Evolutionary conservation across 2,113 vertebrate genomes (phyloP).

Genomic region (Nothobranchius furzeri): DNA sequence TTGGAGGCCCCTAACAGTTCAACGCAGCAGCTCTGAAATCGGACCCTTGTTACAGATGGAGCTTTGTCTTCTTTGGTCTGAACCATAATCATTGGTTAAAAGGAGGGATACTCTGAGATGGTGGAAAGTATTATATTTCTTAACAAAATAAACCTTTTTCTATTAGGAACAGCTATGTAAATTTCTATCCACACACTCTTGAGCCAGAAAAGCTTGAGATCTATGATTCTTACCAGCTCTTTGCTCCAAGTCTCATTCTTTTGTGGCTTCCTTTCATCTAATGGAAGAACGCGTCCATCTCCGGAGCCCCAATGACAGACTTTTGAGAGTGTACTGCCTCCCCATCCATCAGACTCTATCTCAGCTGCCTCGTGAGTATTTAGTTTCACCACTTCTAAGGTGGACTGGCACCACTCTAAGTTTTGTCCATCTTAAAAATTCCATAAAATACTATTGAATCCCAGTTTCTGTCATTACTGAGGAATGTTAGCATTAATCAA

Average conservation of each 20-base stretch:
- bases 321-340: slow-evolving; percentile 30
- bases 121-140: slow-evolving; percentile 22
- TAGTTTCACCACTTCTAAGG: slow-evolving; percentile 54
- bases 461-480: slow-evolving; percentile 41
- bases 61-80: slow-evolving; percentile 11
- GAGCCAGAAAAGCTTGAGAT: slow-evolving; percentile 33
- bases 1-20: neutral
- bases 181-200: slow-evolving; percentile 21
- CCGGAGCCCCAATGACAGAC: slow-evolving; percentile 52
- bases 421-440: slow-evolving; percentile 45
- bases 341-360: slow-evolving; percentile 19
- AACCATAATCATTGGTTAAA: slow-evolving; percentile 26
- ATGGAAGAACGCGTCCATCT: slow-evolving; percentile 47
- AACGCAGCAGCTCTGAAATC: slow-evolving; percentile 26
- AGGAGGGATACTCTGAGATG: slow-evolving; percentile 34
- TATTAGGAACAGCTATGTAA: slow-evolving; percentile 37
- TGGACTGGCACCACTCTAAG: slow-evolving; percentile 42
- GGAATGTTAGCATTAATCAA: slow-evolving; percentile 43
- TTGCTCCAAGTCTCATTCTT: slow-evolving; percentile 17
- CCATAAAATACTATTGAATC: slow-evolving; percentile 38
- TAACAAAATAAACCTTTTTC: slow-evolving; percentile 40
- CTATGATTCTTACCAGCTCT: slow-evolving; percentile 24
- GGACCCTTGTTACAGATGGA: slow-evolving; percentile 27
- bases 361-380: slow-evolving; percentile 23
- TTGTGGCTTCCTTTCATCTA: slow-evolving; percentile 28